These are phyloP conservation scores for Thymelicus sylvestris DNA, from an alignment of 2,888 invertebrate species.

Conservation along the genomic window DNA sequence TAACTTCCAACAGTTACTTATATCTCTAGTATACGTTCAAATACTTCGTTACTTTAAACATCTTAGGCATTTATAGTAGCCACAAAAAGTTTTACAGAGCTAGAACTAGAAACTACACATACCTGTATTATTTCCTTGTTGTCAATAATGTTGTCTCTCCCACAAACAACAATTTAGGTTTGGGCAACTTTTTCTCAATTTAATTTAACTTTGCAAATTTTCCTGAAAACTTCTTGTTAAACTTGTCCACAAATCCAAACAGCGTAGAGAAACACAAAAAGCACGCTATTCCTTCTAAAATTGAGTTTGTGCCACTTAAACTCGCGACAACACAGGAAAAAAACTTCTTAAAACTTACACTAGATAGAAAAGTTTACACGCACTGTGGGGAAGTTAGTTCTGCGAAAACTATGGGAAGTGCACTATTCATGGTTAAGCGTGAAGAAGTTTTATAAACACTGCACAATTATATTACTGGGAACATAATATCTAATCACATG, in stretches of 20 bases:
- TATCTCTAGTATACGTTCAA: background rate
- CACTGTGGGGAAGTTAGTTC: constrained; percentile 37
- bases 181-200: constrained; percentile 40
- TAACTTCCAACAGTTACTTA: background rate
- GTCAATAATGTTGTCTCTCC: background rate
- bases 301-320: constrained; percentile 59
- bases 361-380: constrained; percentile 59
- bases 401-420: constrained; percentile 8
- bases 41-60: background rate
- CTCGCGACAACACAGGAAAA: constrained; percentile 47
- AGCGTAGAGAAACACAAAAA: constrained; percentile 55
- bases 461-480: constrained; percentile 68
- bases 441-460: constrained; percentile 58
- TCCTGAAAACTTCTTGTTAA: constrained; percentile 52
- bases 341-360: constrained; percentile 69
- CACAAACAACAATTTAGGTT: constrained; percentile 13
- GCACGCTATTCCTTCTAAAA: constrained; percentile 49
- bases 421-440: constrained; percentile 37
- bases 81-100: background rate
- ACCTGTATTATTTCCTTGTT: constrained; percentile 24
- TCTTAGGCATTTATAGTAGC: background rate
- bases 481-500: constrained; percentile 65
- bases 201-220: constrained; percentile 58
- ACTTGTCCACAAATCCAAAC: constrained; percentile 57
- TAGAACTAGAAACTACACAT: background rate